Evolutionary conservation across 1,140 invertebrate genomes (phyloP).

Genomic region (Calosoma granatense): DNA sequence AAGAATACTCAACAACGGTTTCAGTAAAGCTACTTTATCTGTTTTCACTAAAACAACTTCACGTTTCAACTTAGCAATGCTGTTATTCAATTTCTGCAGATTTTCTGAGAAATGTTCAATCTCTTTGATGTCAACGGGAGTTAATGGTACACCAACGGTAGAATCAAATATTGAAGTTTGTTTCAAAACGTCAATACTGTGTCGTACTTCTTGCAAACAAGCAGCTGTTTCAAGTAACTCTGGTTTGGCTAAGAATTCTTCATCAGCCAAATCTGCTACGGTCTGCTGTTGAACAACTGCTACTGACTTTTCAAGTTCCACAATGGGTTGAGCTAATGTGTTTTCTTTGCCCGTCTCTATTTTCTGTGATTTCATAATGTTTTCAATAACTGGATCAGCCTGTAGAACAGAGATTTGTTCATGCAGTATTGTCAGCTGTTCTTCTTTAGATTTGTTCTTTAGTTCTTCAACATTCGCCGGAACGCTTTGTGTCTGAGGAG

Average conservation of each 20-base stretch:
- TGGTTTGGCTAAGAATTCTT: slow-evolving; percentile 5
- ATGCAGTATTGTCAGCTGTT: neutral
- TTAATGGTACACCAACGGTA: neutral
- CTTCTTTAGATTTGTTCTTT: neutral
- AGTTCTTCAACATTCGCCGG: neutral
- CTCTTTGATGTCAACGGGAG: slow-evolving; percentile 16
- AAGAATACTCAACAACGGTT: neutral
- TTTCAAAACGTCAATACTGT: neutral
- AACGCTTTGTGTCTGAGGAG: neutral
- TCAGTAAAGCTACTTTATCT: neutral
- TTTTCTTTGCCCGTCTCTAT: slow-evolving; percentile 12
- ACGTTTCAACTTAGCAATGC: slow-evolving; percentile 17
- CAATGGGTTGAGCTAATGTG: slow-evolving; percentile 21
- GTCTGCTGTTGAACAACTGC: slow-evolving; percentile 19
- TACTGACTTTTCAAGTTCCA: slow-evolving; percentile 17
- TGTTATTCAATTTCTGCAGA: slow-evolving; percentile 20
- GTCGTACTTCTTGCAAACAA: neutral
- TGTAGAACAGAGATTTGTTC: neutral
- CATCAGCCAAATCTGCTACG: slow-evolving; percentile 18
- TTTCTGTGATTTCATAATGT: neutral
- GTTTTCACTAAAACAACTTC: neutral
- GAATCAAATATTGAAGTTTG: slow-evolving; percentile 1
- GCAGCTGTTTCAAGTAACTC: neutral
- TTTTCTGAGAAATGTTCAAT: slow-evolving; percentile 22
- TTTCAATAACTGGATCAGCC: neutral